phyloP scores from a whole-genome alignment of 2,797 vertebrate genomes.

The Hydrocynus forskahlii region DNA sequence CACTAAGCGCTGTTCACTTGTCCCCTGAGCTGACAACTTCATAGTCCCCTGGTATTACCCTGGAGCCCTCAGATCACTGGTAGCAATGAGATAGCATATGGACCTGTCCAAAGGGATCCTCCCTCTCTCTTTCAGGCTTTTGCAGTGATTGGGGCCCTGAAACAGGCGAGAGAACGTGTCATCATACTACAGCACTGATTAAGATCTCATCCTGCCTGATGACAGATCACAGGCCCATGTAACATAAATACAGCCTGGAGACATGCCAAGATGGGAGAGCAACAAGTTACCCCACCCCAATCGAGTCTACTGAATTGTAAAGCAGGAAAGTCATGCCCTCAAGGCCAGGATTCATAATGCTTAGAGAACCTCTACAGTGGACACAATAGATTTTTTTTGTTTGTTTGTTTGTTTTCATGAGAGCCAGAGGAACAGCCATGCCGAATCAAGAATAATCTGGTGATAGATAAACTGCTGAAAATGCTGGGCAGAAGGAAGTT shows the following conservation, averaged over 20 bases:
- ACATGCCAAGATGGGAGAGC: conserved; percentile 50
- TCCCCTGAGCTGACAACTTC: conserved; percentile 34
- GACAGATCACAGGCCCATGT: conserved; percentile 57
- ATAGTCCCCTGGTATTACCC: conserved; percentile 34
- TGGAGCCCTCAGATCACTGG: conserved; percentile 31
- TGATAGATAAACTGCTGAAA: conserved; percentile 3
- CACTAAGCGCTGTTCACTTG: conserved; percentile 12
- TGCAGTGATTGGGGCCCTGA: conserved; percentile 48
- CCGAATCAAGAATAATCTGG: conserved; percentile 12
- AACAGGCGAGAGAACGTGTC: conserved; percentile 59
- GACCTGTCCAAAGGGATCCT: conserved; percentile 33
- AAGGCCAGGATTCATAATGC: conserved; percentile 27
- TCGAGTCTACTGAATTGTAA: conserved; percentile 28
- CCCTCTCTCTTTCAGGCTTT: conserved; percentile 46
- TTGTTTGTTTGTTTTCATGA: too few species aligned
- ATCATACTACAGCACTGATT: conserved; percentile 59
- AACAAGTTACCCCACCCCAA: conserved; percentile 34
- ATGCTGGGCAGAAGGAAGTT: neutral
- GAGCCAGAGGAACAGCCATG: neutral
- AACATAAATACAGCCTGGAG: conserved; percentile 62
- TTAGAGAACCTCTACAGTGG: conserved; percentile 13
- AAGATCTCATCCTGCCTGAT: conserved; percentile 62
- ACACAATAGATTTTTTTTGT: neutral
- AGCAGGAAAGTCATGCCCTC: conserved; percentile 8
- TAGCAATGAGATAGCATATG: conserved; percentile 29